Conservation (phyloP, 2,888 invertebrate species). For the Luperina testacea region DNA sequence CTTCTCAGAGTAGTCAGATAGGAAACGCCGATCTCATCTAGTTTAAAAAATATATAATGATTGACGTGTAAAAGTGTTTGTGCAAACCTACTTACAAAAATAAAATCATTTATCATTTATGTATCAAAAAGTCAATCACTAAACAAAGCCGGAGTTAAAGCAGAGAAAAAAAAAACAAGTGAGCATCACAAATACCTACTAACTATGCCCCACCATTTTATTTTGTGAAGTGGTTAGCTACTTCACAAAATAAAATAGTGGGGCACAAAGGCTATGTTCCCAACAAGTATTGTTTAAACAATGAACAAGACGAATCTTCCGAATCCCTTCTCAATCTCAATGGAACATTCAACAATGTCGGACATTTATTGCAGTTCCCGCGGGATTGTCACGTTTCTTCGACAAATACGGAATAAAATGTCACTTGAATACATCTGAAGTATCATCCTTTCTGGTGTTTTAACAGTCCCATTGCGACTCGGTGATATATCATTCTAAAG, state of each 20-base stretch:
- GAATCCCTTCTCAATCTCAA: conserved; percentile 38
- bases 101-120: too few relatives aligned
- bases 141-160: background rate
- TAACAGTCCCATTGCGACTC: conserved; percentile 1
- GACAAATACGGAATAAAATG: conserved; percentile 39
- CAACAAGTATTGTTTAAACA: conserved; percentile 21
- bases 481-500: conserved; percentile 7
- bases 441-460: conserved; percentile 11
- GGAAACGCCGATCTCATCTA: too few relatives aligned
- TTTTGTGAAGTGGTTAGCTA: background rate
- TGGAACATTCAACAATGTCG: conserved; percentile 38
- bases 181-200: background rate
- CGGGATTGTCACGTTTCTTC: conserved; percentile 34
- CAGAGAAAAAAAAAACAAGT: background rate
- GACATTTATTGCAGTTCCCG: conserved; percentile 35
- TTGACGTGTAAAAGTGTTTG: too few relatives aligned
- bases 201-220: background rate
- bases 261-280: background rate
- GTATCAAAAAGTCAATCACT: background rate
- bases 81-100: too few relatives aligned
- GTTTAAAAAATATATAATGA: too few relatives aligned
- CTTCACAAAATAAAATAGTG: conserved; percentile 5
- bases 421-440: conserved; percentile 9
- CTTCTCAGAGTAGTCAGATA: too few relatives aligned
- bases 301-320: conserved; percentile 9